Evolutionary conservation across 1,140 invertebrate genomes (phyloP).

Genomic region (Halotydeus destructor): DNA sequence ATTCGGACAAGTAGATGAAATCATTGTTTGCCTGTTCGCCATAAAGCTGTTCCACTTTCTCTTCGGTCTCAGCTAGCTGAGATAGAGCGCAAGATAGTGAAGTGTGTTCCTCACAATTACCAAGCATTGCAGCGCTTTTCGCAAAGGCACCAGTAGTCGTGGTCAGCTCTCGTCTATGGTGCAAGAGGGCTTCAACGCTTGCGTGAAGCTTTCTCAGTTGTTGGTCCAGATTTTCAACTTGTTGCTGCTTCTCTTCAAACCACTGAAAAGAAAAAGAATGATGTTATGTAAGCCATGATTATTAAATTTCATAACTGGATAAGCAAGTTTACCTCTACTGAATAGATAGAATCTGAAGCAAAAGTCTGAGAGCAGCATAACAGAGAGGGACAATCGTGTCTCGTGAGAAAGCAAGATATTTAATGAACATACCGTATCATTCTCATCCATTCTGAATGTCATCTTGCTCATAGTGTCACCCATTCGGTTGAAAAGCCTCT

Average conservation of each 20-base stretch:
- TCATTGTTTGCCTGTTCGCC: conserved; percentile 84
- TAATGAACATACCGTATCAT: conserved; percentile 54
- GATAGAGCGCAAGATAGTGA: conserved; percentile 71
- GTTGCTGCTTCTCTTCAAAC: conserved; percentile 88
- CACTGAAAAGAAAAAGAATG: conserved; percentile 41
- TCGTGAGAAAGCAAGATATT: background rate
- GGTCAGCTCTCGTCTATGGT: conserved; percentile 65
- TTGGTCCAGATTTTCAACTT: conserved; percentile 74
- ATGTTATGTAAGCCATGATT: conserved; percentile 1
- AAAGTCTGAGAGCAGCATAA: conserved; percentile 13
- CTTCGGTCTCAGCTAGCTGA: conserved; percentile 77
- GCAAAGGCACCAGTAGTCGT: conserved; percentile 53
- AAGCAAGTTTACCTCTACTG: background rate
- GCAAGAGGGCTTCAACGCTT: conserved; percentile 67
- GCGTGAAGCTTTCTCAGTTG: conserved; percentile 68
- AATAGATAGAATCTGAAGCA: conserved; percentile 12
- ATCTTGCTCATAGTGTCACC: conserved; percentile 97
- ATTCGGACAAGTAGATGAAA: conserved; percentile 74
- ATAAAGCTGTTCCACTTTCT: conserved; percentile 68
- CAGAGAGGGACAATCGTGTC: background rate
- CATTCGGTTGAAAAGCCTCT: conserved; percentile 84
- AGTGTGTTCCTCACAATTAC: conserved; percentile 85
- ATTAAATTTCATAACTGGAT: background rate
- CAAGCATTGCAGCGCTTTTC: conserved; percentile 70
- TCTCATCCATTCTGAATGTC: conserved; percentile 97